Evolutionary conservation across 2,113 vertebrate species (phyloP).

Genomic region (Pleuronectes platessa): DNA sequence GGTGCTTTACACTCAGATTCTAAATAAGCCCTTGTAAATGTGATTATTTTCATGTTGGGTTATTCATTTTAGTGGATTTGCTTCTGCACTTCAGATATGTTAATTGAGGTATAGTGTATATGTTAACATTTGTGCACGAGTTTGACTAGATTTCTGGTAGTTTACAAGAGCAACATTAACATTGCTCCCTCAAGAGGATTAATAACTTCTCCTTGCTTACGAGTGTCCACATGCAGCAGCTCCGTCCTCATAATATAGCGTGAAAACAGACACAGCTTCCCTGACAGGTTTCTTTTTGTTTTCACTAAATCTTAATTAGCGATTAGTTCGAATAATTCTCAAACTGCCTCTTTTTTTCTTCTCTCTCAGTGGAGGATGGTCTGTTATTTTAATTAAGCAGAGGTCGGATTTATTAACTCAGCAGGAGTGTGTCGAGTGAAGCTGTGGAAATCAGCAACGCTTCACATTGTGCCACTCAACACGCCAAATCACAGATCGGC

Average conservation of each 20-base stretch:
- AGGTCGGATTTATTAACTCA: slow-evolving; percentile 85
- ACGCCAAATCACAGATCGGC: slow-evolving; percentile 34
- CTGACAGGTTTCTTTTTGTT: slow-evolving; percentile 73
- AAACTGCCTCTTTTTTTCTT: slow-evolving; percentile 61
- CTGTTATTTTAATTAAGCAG: slow-evolving; percentile 85
- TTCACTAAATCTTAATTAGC: slow-evolving; percentile 80
- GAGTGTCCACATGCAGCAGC: slow-evolving; percentile 43
- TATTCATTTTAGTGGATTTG: slow-evolving; percentile 52
- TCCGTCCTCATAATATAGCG: slow-evolving; percentile 37
- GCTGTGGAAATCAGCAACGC: slow-evolving; percentile 71
- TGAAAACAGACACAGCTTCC: slow-evolving; percentile 74
- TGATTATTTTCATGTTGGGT: slow-evolving; percentile 57
- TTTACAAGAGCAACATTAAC: slow-evolving; percentile 28
- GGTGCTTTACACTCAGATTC: slow-evolving; percentile 48
- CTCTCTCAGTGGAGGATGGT: slow-evolving; percentile 73
- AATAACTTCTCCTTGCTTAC: slow-evolving; percentile 23
- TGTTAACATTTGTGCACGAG: neutral
- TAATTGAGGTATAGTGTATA: slow-evolving; percentile 25
- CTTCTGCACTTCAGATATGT: slow-evolving; percentile 36
- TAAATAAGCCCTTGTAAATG: slow-evolving; percentile 59
- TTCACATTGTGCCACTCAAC: slow-evolving; percentile 50
- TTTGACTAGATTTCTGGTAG: slow-evolving; percentile 27
- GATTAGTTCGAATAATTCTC: slow-evolving; percentile 81
- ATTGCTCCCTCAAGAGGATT: slow-evolving; percentile 32
- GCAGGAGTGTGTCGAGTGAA: slow-evolving; percentile 73